Evolutionary conservation across 2,888 invertebrate species (phyloP), one percentile per base, ranked within the genome.

Genomic region (Eudasyphora cyanicolor): DNA sequence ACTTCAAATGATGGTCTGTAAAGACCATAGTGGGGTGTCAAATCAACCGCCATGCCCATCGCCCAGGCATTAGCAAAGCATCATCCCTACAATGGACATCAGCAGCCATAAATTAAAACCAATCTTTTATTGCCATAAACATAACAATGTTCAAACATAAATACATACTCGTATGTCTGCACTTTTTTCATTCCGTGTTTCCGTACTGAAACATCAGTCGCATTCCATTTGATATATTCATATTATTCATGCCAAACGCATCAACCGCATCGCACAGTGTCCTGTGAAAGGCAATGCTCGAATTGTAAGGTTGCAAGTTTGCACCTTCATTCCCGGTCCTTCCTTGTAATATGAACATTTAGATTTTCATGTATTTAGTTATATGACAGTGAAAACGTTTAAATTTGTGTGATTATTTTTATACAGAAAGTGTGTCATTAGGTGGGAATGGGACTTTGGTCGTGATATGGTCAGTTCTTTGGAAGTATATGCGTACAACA

Each of bases 161-260:
- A 12, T 57, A 57, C 57, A 24, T 12, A 10, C 19, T 4, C 38
- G 64, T 38, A 32, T 38, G 21, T 64, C 5, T 32, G 17, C 8
- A 8, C 29, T 64, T 35, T 35, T 64, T 64, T 38, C 17, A 12
- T 32, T n/a, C 38, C 35, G 5, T 84, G 85, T 84, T 76, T 76
- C 60, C 82, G 85, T 82, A 73, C 77, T 82, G 81, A 86, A 82
- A 83, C 85, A 85, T 87, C 86, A 86, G 85, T 81, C 82, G 82
- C 85, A 86, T 82, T 83, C 82, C n/a, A 32, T 21, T 17, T 21
- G 10, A 10, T 38, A 64, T 19, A 35, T 38, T 17, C 35, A 64
- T 64, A 64, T 64, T 64, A 38, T 64, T 64, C 38, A 38, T 64
- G 17, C 21, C 2, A 64, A 64, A 38, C 64, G 10, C 64, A 64